Percentiles rank a stretch among this genome's conserved stretches.
phyloP scores from a whole-genome alignment of 1,140 invertebrate species.

The Aphelenchoides besseyi region DNA sequence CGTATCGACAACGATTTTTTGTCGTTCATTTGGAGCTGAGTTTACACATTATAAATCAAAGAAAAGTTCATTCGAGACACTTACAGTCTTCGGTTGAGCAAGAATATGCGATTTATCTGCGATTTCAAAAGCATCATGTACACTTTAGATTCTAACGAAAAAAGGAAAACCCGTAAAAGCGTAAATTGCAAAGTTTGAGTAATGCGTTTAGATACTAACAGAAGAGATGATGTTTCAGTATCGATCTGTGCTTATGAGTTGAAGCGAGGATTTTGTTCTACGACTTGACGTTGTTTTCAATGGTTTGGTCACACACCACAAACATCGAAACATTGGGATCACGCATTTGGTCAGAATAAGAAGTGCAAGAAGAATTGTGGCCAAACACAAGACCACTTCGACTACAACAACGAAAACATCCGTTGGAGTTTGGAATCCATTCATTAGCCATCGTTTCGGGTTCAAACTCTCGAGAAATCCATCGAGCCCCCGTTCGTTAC shows the following conservation, averaged over 20 bases:
- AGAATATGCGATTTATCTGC: too few relatives aligned
- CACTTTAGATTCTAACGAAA: too few relatives aligned
- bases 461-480: slow-evolving; percentile 22
- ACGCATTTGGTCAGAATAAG: slow-evolving; percentile 14
- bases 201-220: too few relatives aligned
- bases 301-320: neutral
- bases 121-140: too few relatives aligned
- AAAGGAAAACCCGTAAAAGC: too few relatives aligned
- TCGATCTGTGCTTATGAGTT: neutral
- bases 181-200: too few relatives aligned
- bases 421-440: slow-evolving; percentile 6
- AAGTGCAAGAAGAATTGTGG: neutral
- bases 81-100: too few relatives aligned
- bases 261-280: neutral
- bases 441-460: slow-evolving; percentile 9
- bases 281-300: neutral
- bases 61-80: too few relatives aligned
- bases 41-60: too few relatives aligned
- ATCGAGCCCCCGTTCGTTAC: slow-evolving; percentile 14
- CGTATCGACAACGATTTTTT: neutral
- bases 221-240: too few relatives aligned
- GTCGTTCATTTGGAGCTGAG: neutral
- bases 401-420: slow-evolving; percentile 7
- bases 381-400: neutral
- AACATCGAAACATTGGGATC: slow-evolving; percentile 12